Evolutionary conservation across 2,888 invertebrate genomes (phyloP).

Genomic region (Epicampocera succincta): DNA sequence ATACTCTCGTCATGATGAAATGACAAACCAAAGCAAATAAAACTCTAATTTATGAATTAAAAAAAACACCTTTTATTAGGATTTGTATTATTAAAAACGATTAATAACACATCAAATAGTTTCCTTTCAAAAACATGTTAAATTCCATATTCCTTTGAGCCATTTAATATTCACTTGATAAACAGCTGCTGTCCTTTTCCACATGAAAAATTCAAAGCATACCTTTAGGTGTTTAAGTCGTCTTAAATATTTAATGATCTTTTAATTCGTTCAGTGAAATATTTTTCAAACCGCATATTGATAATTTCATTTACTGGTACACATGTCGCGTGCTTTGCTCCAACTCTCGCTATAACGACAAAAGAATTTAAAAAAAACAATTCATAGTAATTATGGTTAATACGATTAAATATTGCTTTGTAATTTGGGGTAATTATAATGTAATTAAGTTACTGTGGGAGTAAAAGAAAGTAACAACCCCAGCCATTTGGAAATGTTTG

Average conservation of each 20-base stretch:
- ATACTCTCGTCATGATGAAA: no score
- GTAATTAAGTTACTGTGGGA: slow-evolving; percentile 30
- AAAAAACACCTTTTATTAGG: no score
- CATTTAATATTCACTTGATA: background rate
- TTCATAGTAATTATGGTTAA: slow-evolving; percentile 50
- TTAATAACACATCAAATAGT: no score
- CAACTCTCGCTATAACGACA: background rate
- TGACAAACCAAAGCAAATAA: no score
- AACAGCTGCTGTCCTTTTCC: background rate
- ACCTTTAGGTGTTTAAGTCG: slow-evolving; percentile 9
- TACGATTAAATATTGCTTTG: slow-evolving; percentile 35
- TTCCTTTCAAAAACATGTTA: no score
- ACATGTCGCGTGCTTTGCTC: slow-evolving; percentile 12
- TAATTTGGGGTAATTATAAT: slow-evolving; percentile 43
- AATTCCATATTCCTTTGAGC: background rate
- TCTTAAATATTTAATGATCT: slow-evolving; percentile 6
- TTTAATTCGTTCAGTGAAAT: background rate
- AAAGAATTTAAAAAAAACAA: background rate
- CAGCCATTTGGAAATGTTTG: slow-evolving; percentile 2
- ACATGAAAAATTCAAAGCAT: background rate
- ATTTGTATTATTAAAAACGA: no score
- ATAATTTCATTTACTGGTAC: slow-evolving; percentile 7
- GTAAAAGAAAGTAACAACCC: slow-evolving; percentile 17
- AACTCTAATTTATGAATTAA: no score
- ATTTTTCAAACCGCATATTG: background rate